A percentile compares a stretch with the other conserved stretches of the same genome.
phyloP scores from a whole-genome alignment of 2,797 vertebrate genomes.

The Halcyon chelicuti region DNA sequence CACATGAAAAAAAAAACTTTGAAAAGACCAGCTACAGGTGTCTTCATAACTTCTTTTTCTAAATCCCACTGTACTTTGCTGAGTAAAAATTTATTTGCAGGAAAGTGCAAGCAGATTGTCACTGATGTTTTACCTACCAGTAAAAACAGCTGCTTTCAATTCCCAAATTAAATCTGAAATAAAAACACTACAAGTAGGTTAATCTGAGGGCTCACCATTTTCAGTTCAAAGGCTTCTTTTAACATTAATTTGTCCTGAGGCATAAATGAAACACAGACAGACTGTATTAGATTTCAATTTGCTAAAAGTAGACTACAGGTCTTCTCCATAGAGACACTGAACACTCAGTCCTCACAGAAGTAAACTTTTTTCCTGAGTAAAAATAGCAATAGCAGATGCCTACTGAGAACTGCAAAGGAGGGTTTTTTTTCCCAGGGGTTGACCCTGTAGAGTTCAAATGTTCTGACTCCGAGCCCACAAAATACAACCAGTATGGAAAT shows the following conservation, averaged over 20 bases:
- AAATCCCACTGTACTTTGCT: background rate
- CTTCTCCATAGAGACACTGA: background rate
- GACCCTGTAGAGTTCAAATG: background rate
- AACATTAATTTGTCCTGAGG: slow-evolving; percentile 48
- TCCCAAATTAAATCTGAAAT: slow-evolving; percentile 47
- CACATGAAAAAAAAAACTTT: background rate
- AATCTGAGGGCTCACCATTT: slow-evolving; percentile 35
- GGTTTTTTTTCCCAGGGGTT: background rate
- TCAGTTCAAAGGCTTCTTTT: slow-evolving; percentile 41
- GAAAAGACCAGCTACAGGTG: background rate
- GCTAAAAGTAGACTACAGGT: slow-evolving; percentile 26
- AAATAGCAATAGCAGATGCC: background rate
- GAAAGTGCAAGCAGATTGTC: background rate
- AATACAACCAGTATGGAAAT: background rate
- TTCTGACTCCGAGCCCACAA: background rate
- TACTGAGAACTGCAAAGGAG: background rate
- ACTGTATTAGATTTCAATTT: slow-evolving; percentile 12
- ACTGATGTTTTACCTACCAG: slow-evolving; percentile 13
- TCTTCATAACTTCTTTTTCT: background rate
- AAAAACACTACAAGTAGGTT: slow-evolving; percentile 55
- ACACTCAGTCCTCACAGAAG: background rate
- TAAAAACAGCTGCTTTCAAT: background rate
- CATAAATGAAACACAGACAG: slow-evolving; percentile 41
- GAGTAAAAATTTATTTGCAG: background rate
- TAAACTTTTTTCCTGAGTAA: background rate